Conservation (phyloP, 2,888 invertebrate species). For the Phyto melanocephala region DNA sequence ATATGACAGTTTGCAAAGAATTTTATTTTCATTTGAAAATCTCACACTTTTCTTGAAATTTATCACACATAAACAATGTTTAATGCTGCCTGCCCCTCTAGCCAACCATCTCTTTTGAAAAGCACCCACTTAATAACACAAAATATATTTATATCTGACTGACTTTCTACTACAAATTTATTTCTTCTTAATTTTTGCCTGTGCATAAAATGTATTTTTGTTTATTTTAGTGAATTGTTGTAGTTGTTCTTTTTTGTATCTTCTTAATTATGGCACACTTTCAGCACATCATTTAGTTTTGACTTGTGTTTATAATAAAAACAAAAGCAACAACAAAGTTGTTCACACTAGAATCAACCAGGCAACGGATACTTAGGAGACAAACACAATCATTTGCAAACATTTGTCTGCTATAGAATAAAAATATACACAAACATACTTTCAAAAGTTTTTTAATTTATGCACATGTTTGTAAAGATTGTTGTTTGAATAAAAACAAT, state of each 20-base stretch:
- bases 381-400: not conserved
- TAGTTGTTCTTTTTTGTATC: not conserved
- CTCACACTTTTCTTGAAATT: slow-evolving; percentile 23
- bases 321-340: not conserved
- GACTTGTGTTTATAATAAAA: not conserved
- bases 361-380: not conserved
- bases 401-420: no score
- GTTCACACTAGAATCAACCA: slow-evolving; percentile 18
- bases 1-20: slow-evolving; percentile 36
- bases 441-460: no score
- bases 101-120: slow-evolving; percentile 1
- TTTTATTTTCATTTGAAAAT: slow-evolving; percentile 18
- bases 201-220: slow-evolving; percentile 17
- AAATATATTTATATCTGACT: not conserved
- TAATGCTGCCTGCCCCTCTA: not conserved
- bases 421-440: not conserved
- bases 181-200: slow-evolving; percentile 2
- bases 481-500: no score
- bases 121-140: not conserved
- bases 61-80: slow-evolving; percentile 34
- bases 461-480: no score
- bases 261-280: slow-evolving; percentile 63
- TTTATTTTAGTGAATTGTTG: not conserved
- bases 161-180: slow-evolving; percentile 12
- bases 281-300: slow-evolving; percentile 51